phyloP scores from a whole-genome alignment of 2,113 vertebrate genomes.

The Elephas maximus region DNA sequence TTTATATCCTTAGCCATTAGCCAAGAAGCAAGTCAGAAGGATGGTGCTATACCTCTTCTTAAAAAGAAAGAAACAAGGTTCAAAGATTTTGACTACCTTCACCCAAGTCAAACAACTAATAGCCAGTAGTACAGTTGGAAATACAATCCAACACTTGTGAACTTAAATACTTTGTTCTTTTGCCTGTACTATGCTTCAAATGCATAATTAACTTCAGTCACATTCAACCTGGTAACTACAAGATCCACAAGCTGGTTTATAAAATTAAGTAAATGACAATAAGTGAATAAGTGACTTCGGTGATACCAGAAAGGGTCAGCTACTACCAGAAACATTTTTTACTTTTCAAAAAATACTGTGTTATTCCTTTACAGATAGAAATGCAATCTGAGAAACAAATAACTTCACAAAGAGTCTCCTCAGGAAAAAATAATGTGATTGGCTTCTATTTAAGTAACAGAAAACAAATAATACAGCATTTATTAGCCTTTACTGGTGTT shows the following conservation, averaged over 20 bases:
- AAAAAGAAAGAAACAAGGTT: not conserved
- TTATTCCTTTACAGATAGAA: not conserved
- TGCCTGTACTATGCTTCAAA: not conserved
- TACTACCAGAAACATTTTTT: not conserved
- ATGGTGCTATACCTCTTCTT: not conserved
- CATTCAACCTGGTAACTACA: not conserved
- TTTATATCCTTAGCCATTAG: not conserved
- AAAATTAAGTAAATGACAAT: constrained; percentile 26
- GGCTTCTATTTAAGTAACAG: not conserved
- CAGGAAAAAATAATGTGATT: not conserved
- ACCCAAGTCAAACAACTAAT: not conserved
- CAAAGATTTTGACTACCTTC: not conserved
- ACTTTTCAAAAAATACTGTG: not conserved
- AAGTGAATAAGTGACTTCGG: not conserved
- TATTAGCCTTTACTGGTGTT: not conserved
- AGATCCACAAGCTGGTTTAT: not conserved
- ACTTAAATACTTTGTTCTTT: not conserved
- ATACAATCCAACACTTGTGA: not conserved
- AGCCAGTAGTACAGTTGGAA: not conserved
- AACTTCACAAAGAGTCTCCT: not conserved
- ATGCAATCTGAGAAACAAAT: constrained; percentile 13
- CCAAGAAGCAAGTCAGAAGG: not conserved
- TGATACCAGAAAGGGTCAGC: not conserved
- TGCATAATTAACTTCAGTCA: not conserved
- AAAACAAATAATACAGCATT: not conserved